phyloP scores from a whole-genome alignment of 2,888 invertebrate genomes.

The Syrphus vitripennis region DNA sequence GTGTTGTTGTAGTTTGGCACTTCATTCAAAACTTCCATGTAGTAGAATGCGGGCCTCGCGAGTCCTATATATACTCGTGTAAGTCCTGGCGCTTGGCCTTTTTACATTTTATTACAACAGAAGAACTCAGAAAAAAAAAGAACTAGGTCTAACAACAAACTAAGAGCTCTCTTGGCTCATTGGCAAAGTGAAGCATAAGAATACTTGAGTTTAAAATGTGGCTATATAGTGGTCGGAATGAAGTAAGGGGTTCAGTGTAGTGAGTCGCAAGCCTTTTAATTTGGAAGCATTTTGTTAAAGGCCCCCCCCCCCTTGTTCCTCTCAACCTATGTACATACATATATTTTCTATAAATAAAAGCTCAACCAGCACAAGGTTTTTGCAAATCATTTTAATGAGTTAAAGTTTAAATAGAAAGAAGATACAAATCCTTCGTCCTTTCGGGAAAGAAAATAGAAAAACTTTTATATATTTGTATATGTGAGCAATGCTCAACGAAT shows the following conservation, averaged over 20 bases:
- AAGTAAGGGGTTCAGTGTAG: neutral
- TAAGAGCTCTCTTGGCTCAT: constrained; percentile 57
- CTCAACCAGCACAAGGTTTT: constrained; percentile 16
- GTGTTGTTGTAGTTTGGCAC: constrained; percentile 36
- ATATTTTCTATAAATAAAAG: neutral
- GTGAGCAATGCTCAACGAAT: constrained; percentile 9
- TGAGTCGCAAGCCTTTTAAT: constrained; percentile 25
- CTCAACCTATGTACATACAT: neutral
- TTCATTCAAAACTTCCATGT: constrained; percentile 34
- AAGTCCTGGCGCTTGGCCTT: constrained; percentile 33
- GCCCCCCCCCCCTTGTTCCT: neutral
- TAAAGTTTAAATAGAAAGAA: constrained; percentile 40
- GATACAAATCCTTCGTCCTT: constrained; percentile 26
- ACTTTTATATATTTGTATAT: neutral
- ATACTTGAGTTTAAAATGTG: constrained; percentile 41
- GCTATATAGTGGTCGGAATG: neutral
- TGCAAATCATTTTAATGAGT: constrained; percentile 70
- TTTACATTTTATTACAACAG: constrained; percentile 19
- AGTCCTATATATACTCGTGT: neutral
- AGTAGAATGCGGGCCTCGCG: constrained; percentile 12
- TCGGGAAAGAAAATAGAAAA: constrained; percentile 1
- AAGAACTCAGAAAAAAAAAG: neutral
- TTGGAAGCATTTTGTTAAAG: constrained; percentile 40
- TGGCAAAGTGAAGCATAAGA: constrained; percentile 58
- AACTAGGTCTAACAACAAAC: constrained; percentile 15